Evolutionary conservation across 2,888 invertebrate species (phyloP).

Genomic region (Axea sp.): DNA sequence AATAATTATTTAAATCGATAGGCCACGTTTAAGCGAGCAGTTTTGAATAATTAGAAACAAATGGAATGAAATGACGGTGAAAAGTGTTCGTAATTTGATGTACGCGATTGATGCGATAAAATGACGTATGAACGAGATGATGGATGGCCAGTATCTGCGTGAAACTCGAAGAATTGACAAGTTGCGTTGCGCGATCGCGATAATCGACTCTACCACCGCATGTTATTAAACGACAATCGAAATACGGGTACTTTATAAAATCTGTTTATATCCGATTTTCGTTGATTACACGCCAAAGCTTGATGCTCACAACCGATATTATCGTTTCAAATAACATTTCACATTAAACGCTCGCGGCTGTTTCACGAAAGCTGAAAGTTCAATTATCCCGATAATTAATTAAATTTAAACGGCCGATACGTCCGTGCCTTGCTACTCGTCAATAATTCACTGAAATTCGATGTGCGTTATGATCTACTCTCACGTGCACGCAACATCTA

Average conservation of each 20-base stretch:
- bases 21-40: slow-evolving; percentile 4
- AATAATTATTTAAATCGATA: slow-evolving; percentile 32
- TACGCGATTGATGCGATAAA: slow-evolving; percentile 44
- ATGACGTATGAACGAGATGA: slow-evolving; percentile 52
- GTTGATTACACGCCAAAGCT: slow-evolving; percentile 65
- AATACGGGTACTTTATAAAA: slow-evolving; percentile 62
- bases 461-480: slow-evolving; percentile 34
- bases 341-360: slow-evolving; percentile 65
- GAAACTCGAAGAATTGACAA: slow-evolving; percentile 59
- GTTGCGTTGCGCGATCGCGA: slow-evolving; percentile 54
- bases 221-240: slow-evolving; percentile 59
- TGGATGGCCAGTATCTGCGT: slow-evolving; percentile 48
- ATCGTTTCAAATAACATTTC: slow-evolving; percentile 67
- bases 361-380: slow-evolving; percentile 67
- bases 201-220: slow-evolving; percentile 53
- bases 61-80: slow-evolving; percentile 52
- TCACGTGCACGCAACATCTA: not conserved
- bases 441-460: slow-evolving; percentile 66
- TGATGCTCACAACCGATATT: slow-evolving; percentile 66
- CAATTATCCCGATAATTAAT: slow-evolving; percentile 73
- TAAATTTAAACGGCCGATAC: slow-evolving; percentile 68
- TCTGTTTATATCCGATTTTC: slow-evolving; percentile 64
- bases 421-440: slow-evolving; percentile 65
- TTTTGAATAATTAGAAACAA: slow-evolving; percentile 48
- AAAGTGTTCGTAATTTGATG: slow-evolving; percentile 59